Percentiles rank a stretch among this genome's conserved stretches.
Evolutionary conservation across 2,113 vertebrate genomes (phyloP).

Genomic region (Prunella fulvescens): DNA sequence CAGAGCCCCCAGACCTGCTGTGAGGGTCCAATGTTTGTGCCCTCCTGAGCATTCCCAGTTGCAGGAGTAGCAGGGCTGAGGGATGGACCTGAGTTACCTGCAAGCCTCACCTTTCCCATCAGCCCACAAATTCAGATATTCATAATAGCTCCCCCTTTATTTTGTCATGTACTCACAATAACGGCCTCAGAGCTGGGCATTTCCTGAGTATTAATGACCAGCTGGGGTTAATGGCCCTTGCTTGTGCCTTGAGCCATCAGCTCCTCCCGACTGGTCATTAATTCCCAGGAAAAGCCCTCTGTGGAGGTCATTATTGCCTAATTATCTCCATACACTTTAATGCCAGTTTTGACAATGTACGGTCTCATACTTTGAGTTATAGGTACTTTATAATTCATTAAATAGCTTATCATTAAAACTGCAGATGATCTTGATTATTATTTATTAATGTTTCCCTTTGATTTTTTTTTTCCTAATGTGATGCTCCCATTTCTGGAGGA

Average conservation of each 20-base stretch:
- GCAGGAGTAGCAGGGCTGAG: background rate
- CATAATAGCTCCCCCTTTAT: constrained; percentile 16
- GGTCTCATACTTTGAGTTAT: constrained; percentile 69
- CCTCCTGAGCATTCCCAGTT: background rate
- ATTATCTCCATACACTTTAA: constrained; percentile 78
- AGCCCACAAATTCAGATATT: constrained; percentile 39
- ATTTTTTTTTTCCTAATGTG: background rate
- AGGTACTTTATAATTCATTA: constrained; percentile 72
- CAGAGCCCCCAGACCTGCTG: background rate
- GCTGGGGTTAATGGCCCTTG: constrained; percentile 74
- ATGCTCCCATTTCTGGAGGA: background rate
- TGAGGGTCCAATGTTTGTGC: background rate
- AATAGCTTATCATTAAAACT: constrained; percentile 70
- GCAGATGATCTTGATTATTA: constrained; percentile 72
- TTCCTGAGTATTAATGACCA: constrained; percentile 72
- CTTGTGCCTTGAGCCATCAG: constrained; percentile 70
- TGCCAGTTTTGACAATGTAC: constrained; percentile 72
- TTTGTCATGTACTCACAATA: constrained; percentile 62
- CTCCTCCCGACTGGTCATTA: constrained; percentile 71
- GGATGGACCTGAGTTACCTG: constrained; percentile 16
- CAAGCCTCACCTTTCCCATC: background rate
- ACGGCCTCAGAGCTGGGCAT: constrained; percentile 60
- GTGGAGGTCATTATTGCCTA: constrained; percentile 71
- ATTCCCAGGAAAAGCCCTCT: constrained; percentile 74
- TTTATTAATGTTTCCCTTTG: constrained; percentile 70